Evolutionary conservation across 2,797 vertebrate genomes (phyloP), one percentile per base, ranked within the genome.

Genomic region (Natrix natrix): DNA sequence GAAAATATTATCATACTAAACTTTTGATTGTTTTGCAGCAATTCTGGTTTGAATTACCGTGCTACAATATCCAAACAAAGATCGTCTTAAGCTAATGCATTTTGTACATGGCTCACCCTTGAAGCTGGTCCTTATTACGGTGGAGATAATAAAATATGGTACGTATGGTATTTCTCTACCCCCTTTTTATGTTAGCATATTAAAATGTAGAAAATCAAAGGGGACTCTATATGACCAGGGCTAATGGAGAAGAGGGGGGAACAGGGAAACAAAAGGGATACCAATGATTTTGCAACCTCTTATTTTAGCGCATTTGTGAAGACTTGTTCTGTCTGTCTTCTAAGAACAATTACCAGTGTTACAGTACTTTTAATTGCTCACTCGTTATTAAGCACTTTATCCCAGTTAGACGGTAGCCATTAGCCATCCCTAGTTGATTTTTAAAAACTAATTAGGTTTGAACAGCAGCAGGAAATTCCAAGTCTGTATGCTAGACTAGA

Each of bases 321-420:
- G 94, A 90, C 93, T 91, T 93, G 96, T 96, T 94, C 92, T 90
- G 95, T 94, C 95, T 95, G 37, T 86, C 69, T 59, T 96, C 90
- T 95, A 92, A 94, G 92, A 78, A 66, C 94, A 97, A 95, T 97
- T 95, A 93, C 94, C 90, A 93, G 59, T 87, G 87, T 93, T 93
- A 91, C 20, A 20, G 94, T 89, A 96, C 91, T 94, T 96, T 95
- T 96, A 94, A 94, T 97, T 59, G 56, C 56, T 93, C 93, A 86
- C 86, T 91, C 56, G 48, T 93, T 48, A 48, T 83, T 48, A 48
- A 83, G 78, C 43, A 83, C 10, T 48, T 83, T 48, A 48, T 10
- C 43, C 37, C 10, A 48, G 37, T 22, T 48, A 83, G 43, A 24
- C 24, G 37, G 10, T 48, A 83, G 43, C 43, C 48, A 4, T 83